phyloP scores from a whole-genome alignment of 2,797 vertebrate species.

The Pangasius sanitwongsei region DNA sequence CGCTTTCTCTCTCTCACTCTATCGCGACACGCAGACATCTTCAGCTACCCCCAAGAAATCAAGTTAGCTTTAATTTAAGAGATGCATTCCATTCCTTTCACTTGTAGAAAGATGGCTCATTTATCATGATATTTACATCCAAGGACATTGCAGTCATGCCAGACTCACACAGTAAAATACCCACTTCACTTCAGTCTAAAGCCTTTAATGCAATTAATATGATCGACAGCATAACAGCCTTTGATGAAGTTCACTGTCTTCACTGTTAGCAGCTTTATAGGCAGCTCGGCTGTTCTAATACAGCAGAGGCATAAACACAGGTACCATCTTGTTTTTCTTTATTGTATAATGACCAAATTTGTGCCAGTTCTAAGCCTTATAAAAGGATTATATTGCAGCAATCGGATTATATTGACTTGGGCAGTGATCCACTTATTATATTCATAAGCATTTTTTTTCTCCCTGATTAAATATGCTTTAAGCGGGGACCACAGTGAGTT shows the following conservation, averaged over 20 bases:
- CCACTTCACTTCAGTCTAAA: slow-evolving; percentile 2
- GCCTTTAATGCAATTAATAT: not conserved
- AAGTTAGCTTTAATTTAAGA: not conserved
- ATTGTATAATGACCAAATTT: slow-evolving; percentile 15
- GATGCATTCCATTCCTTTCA: not conserved
- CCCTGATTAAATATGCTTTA: not conserved
- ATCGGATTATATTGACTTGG: not conserved
- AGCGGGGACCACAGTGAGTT: not conserved
- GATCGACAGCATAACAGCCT: not conserved
- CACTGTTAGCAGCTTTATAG: not conserved
- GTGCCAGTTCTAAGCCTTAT: not conserved
- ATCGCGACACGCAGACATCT: not conserved
- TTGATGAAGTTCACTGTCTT: no score
- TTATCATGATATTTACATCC: not conserved
- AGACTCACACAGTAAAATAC: not conserved
- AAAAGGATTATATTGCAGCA: slow-evolving; percentile 26
- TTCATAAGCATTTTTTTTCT: not conserved
- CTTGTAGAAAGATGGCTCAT: not conserved
- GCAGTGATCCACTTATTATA: not conserved
- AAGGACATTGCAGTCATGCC: slow-evolving; percentile 10
- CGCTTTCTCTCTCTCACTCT: not conserved
- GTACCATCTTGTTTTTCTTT: not conserved
- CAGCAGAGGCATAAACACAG: not conserved
- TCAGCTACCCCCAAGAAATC: not conserved
- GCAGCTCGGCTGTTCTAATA: not conserved